A percentile compares a stretch with the other conserved stretches of the same genome.
phyloP scores from a whole-genome alignment of 2,113 vertebrate genomes.

The Perognathus longimembris region DNA sequence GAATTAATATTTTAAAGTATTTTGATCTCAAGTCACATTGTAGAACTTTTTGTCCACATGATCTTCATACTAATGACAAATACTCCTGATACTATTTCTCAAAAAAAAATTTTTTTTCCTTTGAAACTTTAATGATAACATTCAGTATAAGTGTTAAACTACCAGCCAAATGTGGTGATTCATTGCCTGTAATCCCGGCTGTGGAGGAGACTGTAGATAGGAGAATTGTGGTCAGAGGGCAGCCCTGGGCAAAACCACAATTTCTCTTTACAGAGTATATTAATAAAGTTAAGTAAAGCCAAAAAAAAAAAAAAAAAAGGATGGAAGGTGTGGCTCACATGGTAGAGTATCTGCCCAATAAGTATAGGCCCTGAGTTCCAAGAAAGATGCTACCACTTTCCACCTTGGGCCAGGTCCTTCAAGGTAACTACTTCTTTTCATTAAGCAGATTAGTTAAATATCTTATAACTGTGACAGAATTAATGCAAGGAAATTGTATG shows the following conservation, averaged over 20 bases:
- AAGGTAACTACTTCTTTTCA: not conserved
- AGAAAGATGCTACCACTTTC: not conserved
- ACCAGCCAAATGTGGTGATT: too few species aligned
- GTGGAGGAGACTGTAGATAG: too few species aligned
- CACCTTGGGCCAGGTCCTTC: not conserved
- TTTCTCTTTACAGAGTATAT: too few species aligned
- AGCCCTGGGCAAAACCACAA: too few species aligned
- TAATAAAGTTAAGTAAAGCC: too few species aligned
- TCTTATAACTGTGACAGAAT: not conserved
- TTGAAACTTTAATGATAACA: not conserved
- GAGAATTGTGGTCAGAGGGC: too few species aligned
- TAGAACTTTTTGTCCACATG: not conserved
- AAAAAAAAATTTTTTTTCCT: constrained; percentile 15
- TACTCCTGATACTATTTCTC: not conserved
- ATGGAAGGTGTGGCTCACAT: too few species aligned
- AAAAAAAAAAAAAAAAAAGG: too few species aligned
- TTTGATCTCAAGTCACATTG: constrained; percentile 46
- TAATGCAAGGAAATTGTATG: not conserved
- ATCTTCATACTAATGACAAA: not conserved
- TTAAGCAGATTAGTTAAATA: not conserved
- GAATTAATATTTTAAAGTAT: constrained; percentile 5
- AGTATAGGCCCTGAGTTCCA: too few species aligned
- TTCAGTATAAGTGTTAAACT: not conserved
- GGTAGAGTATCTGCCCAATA: too few species aligned
- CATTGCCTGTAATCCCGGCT: too few species aligned